These are phyloP conservation scores for Pangasianodon hypophthalmus DNA, from an alignment of 2,113 vertebrate genomes.

Conservation along the genomic window DNA sequence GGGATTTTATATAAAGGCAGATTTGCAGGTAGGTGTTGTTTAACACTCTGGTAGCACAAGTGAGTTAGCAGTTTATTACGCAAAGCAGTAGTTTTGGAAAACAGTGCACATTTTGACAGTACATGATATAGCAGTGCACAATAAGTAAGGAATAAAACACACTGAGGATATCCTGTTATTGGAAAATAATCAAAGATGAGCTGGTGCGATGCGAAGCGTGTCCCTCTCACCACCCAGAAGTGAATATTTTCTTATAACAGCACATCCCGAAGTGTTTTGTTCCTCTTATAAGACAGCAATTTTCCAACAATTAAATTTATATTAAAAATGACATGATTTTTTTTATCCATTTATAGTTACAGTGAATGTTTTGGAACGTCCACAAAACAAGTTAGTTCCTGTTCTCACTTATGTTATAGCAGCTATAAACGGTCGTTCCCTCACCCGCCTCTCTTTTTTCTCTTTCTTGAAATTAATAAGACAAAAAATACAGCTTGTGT, in stretches of 20 bases:
- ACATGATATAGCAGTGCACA: not conserved
- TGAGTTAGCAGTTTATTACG: not conserved
- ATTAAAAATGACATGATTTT: not conserved
- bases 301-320: not conserved
- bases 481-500: not conserved
- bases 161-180: not conserved
- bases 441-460: not conserved
- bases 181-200: not conserved
- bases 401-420: not conserved
- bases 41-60: not conserved
- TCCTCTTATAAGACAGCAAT: not conserved
- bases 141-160: not conserved
- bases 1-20: slow-evolving; percentile 61
- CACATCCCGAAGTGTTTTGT: not conserved
- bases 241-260: not conserved
- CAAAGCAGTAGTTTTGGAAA: not conserved
- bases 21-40: slow-evolving; percentile 65
- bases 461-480: not conserved
- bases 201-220: not conserved
- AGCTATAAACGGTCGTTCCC: not conserved
- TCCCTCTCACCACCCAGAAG: not conserved
- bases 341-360: not conserved
- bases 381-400: not conserved
- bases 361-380: not conserved
- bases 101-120: not conserved